phyloP scores from a whole-genome alignment of 2,113 vertebrate species.

The Scomber colias region DNA sequence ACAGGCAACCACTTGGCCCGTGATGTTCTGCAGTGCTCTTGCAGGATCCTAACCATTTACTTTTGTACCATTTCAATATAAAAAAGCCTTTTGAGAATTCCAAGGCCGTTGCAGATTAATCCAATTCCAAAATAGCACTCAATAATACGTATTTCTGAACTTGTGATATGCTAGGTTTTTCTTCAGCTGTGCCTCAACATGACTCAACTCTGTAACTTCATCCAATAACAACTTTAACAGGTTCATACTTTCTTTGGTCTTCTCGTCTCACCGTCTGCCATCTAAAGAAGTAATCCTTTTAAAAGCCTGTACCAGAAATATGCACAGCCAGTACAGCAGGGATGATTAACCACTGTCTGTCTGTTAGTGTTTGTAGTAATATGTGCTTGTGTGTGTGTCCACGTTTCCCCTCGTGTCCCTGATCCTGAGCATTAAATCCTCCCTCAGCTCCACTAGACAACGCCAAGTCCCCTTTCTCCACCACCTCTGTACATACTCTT shows the following conservation, averaged over 20 bases:
- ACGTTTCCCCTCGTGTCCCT: constrained; percentile 12
- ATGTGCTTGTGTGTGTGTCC: constrained; percentile 3
- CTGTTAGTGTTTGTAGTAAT: constrained; percentile 13
- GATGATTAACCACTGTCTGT: constrained; percentile 62
- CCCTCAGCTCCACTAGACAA: not conserved
- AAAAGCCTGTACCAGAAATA: constrained; percentile 56
- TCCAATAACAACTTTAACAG: constrained; percentile 32
- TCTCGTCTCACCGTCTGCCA: constrained; percentile 41
- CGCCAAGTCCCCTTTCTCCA: constrained; percentile 2
- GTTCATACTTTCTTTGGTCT: constrained; percentile 48
- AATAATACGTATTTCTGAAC: not conserved
- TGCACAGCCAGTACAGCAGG: constrained; percentile 24
- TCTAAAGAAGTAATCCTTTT: constrained; percentile 62
- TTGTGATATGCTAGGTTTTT: constrained; percentile 17
- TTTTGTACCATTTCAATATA: not conserved
- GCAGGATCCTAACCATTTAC: not conserved
- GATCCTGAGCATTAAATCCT: constrained; percentile 38
- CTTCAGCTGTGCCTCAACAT: constrained; percentile 1
- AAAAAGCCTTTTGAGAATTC: not conserved
- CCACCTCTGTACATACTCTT: not conserved
- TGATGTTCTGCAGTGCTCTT: not conserved
- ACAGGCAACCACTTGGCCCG: not conserved
- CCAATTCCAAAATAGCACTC: constrained; percentile 8
- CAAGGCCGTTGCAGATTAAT: not conserved
- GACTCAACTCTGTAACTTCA: constrained; percentile 6